phyloP scores from a whole-genome alignment of 2,888 invertebrate genomes.

The Stictocephala bisonia region DNA sequence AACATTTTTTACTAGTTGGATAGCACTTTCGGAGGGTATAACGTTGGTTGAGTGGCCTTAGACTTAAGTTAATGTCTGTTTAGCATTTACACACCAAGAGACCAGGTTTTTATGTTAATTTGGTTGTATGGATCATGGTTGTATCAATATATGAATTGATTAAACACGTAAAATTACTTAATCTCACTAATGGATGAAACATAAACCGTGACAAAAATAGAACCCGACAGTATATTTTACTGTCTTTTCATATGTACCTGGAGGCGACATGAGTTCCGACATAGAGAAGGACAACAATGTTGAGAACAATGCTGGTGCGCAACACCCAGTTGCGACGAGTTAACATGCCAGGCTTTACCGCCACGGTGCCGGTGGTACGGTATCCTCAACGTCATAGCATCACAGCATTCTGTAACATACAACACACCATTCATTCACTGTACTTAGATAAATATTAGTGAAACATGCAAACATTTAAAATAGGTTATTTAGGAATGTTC shows the following conservation, averaged over 20 bases:
- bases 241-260: conserved; percentile 63
- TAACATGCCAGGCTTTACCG: conserved; percentile 59
- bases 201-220: not conserved
- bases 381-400: conserved; percentile 29
- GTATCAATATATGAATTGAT: no score
- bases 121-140: no score
- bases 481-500: no score
- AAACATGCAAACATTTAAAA: no score
- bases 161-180: not conserved
- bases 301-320: conserved; percentile 79
- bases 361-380: conserved; percentile 24
- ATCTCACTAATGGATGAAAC: not conserved
- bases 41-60: no score
- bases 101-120: no score
- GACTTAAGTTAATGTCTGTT: no score
- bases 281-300: conserved; percentile 77
- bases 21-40: no score
- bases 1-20: no score
- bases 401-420: conserved; percentile 7
- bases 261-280: conserved; percentile 74
- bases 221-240: not conserved
- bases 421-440: no score
- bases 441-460: no score
- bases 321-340: conserved; percentile 77
- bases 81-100: no score